phyloP scores from a whole-genome alignment of 1,140 invertebrate species.

The Diprion similis region DNA sequence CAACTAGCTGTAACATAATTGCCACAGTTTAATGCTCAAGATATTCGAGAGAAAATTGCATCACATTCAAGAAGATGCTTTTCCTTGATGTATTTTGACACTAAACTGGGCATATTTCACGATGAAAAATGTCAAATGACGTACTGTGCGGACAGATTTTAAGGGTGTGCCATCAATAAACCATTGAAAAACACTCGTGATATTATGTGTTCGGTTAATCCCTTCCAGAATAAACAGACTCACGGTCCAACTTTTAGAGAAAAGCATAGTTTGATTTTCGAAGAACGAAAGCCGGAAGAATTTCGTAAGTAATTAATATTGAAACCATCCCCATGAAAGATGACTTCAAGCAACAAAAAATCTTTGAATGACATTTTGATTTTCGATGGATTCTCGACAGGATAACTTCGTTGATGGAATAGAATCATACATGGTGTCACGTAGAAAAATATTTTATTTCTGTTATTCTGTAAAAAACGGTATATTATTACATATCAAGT shows the following conservation, averaged over 20 bases:
- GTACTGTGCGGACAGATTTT: constrained; percentile 49
- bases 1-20: neutral
- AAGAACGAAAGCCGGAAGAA: neutral
- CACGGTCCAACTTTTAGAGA: too few species aligned
- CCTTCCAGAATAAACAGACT: constrained; percentile 12
- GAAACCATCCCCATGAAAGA: neutral
- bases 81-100: neutral
- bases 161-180: constrained; percentile 61
- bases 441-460: constrained; percentile 36
- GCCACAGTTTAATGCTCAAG: neutral
- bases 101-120: neutral
- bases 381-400: too few species aligned
- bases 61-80: too few species aligned
- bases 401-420: too few species aligned
- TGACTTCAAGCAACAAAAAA: too few species aligned
- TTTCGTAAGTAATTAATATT: neutral
- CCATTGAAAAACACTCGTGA: constrained; percentile 41
- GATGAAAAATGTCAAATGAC: neutral
- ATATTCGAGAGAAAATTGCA: too few species aligned
- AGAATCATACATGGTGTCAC: neutral
- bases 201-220: constrained; percentile 23
- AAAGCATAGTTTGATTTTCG: neutral
- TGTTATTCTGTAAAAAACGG: neutral
- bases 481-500: neutral
- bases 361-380: too few species aligned